Percentiles rank a stretch among this genome's conserved stretches.
Evolutionary conservation across 2,797 vertebrate genomes (phyloP).

Genomic region (Lacerta bilineata): DNA sequence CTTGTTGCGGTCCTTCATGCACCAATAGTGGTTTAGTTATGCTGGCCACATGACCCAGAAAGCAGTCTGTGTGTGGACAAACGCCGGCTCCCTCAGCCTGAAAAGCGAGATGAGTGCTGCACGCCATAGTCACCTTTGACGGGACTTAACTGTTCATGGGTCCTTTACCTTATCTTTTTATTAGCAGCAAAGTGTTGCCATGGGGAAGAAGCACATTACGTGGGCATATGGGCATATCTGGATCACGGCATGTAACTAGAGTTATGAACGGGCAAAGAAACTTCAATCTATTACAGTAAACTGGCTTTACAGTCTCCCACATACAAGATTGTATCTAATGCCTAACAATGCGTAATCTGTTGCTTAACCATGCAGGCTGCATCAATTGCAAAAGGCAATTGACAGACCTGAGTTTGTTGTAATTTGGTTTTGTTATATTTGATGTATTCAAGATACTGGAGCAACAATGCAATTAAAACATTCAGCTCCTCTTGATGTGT

Average conservation of each 20-base stretch:
- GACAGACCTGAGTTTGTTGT: not conserved
- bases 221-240: not conserved
- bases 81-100: too few species aligned
- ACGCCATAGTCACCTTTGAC: too few species aligned
- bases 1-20: too few species aligned
- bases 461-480: constrained; percentile 39
- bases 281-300: not conserved
- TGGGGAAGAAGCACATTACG: not conserved
- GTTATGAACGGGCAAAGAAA: not conserved
- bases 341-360: not conserved
- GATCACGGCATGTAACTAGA: not conserved
- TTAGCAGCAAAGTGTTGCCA: not conserved
- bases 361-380: not conserved
- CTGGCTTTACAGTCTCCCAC: not conserved
- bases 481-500: constrained; percentile 37
- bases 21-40: too few species aligned
- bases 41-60: too few species aligned
- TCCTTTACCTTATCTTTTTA: not conserved
- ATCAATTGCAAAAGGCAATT: not conserved
- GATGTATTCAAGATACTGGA: not conserved
- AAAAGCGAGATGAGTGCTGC: too few species aligned
- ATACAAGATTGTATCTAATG: not conserved
- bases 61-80: too few species aligned
- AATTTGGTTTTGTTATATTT: constrained; percentile 27
- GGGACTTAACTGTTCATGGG: too few species aligned